These are phyloP conservation scores for Maconellicoccus hirsutus DNA, from an alignment of 1,140 invertebrate genomes.

Conservation along the genomic window DNA sequence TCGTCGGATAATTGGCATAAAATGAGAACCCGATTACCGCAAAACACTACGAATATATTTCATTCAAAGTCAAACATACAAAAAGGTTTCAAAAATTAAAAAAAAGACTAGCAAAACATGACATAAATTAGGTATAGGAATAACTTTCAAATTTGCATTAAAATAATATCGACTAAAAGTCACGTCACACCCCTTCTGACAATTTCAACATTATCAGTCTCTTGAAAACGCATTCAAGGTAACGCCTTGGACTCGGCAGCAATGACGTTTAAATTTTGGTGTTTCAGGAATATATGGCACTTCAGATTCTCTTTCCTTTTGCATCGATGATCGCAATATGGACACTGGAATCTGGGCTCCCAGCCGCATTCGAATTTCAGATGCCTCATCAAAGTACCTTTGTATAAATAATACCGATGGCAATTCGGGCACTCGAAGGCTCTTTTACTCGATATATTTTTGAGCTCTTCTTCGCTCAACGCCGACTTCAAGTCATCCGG, in stretches of 20 bases:
- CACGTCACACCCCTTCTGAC: too few relatives aligned
- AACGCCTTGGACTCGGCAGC: background rate
- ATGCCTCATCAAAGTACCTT: conserved; percentile 33
- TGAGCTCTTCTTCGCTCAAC: background rate
- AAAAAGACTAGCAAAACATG: too few relatives aligned
- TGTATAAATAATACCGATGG: conserved; percentile 28
- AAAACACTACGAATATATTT: too few relatives aligned
- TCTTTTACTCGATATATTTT: conserved; percentile 29
- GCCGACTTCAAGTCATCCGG: background rate
- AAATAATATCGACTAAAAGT: too few relatives aligned
- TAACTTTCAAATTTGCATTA: too few relatives aligned
- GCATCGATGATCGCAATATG: background rate
- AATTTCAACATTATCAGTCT: too few relatives aligned
- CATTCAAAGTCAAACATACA: too few relatives aligned
- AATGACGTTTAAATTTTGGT: conserved; percentile 25
- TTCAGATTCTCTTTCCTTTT: conserved; percentile 31
- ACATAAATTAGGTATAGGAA: too few relatives aligned
- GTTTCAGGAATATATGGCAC: conserved; percentile 39
- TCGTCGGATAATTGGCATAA: too few relatives aligned
- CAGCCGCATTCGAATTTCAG: conserved; percentile 34
- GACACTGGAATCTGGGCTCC: conserved; percentile 3
- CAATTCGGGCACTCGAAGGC: conserved; percentile 29
- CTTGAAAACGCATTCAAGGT: background rate
- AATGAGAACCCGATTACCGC: too few relatives aligned
- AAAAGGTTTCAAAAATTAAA: too few relatives aligned